phyloP scores from a whole-genome alignment of 2,797 vertebrate genomes.

The Eurystomus glaucurus region DNA sequence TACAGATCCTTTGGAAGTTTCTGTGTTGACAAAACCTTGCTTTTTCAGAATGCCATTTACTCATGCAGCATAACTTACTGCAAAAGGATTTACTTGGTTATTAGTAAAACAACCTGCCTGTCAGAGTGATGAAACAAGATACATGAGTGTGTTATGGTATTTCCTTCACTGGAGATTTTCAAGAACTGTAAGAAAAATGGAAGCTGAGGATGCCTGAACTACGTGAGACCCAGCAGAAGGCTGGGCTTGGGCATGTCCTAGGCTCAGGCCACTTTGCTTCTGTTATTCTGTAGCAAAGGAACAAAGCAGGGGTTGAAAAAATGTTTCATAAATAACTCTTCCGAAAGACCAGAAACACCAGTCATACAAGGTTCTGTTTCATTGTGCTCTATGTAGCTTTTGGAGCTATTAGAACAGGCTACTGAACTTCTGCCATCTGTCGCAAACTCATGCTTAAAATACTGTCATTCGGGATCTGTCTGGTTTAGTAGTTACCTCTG shows the following conservation, averaged over 20 bases:
- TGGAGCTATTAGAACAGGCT: not conserved
- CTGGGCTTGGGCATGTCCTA: not conserved
- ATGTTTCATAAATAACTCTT: not conserved
- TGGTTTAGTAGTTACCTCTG: constrained; percentile 50
- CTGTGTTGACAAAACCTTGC: not conserved
- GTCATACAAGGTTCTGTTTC: not conserved
- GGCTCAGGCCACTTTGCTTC: not conserved
- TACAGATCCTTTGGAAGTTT: not conserved
- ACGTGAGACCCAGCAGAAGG: not conserved
- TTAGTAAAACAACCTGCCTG: not conserved
- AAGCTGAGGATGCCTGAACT: not conserved
- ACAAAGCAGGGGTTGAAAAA: not conserved
- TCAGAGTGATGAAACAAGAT: not conserved
- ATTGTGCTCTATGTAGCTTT: not conserved
- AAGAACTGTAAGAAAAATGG: not conserved
- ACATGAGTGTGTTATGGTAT: not conserved
- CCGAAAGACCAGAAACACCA: not conserved
- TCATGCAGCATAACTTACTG: not conserved
- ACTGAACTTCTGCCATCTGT: not conserved
- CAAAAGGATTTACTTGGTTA: not conserved
- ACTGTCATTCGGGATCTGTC: not conserved
- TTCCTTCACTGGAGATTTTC: not conserved
- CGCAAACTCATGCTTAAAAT: constrained; percentile 25
- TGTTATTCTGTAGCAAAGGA: not conserved
- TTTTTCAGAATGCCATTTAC: not conserved